These are phyloP conservation scores for Oxygymnocypris stewartii DNA, from an alignment of 2,113 vertebrate genomes.

Conservation along the genomic window DNA sequence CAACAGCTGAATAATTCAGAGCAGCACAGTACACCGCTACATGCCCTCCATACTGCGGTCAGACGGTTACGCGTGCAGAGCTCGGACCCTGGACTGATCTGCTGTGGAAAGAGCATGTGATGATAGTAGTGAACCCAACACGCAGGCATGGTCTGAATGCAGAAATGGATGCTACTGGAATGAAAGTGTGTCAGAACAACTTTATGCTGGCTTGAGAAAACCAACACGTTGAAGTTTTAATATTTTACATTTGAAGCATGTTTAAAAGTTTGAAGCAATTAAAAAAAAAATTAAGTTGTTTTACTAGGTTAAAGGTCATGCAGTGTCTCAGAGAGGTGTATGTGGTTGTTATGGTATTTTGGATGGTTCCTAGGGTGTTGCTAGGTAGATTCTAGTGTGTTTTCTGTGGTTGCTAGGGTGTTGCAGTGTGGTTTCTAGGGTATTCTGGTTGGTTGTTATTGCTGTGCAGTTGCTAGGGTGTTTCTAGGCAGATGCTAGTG, in stretches of 20 bases:
- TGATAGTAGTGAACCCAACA: background rate
- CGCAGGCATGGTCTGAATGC: background rate
- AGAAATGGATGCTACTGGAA: background rate
- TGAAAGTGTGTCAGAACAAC: background rate
- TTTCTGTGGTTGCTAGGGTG: too few species aligned
- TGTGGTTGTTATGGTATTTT: too few species aligned
- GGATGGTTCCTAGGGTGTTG: too few species aligned
- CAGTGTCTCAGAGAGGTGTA: background rate
- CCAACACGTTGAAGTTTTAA: background rate
- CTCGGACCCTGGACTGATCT: background rate
- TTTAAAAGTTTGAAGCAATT: background rate
- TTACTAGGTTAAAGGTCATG: background rate
- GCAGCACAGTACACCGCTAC: conserved; percentile 21
- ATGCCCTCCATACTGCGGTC: background rate
- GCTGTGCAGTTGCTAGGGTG: too few species aligned
- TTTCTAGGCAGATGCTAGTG: too few species aligned
- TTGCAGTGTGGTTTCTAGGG: too few species aligned
- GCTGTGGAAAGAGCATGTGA: too few species aligned
- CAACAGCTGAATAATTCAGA: conserved; percentile 56
- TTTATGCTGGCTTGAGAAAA: background rate
- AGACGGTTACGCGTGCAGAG: background rate
- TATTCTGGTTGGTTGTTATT: too few species aligned
- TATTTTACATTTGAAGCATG: background rate
- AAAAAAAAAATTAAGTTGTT: background rate
- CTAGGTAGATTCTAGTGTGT: too few species aligned